Base-by-base conservation (phyloP, 1,140 invertebrate genomes). In the Penaeus chinensis region DNA sequence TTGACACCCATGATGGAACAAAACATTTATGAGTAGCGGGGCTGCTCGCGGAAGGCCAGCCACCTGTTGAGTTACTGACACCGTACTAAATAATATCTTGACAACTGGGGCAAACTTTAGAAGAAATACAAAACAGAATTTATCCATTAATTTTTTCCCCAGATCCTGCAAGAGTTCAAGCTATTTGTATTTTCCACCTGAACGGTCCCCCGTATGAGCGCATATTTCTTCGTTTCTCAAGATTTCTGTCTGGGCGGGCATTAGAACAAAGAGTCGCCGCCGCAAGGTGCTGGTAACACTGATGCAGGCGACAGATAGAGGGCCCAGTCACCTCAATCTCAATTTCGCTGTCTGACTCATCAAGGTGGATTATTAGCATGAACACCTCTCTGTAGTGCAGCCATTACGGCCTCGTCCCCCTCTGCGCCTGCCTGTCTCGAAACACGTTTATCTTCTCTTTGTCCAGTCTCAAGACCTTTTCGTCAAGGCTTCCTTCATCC, bases 311-410 rank as follows among this genome's bases (percentile, higher is more conserved):
- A 47, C 83, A 84, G 83, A 69, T 84, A 84, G 20, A 77, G 82
- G 66, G 71, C 62, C 83, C 83, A 84, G 83, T 77, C 83, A 84
- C 71, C 83, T 84, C 83, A 76, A 84, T 84, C 83, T 84, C 83
- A 84, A 84, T 84, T 84, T 84, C 77, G 18, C 71, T 77, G 71
- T 84, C 83, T 24, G 71, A 63, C 27, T 84, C 83, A 84, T 84
- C 83, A 84, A 69, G 3, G 16, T 61, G 83, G 83, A 32, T 77
- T 84, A 84, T 84, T 77, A 74, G 83, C 83, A 84, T 42, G 74
- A 84, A 27, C 83, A 61, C 61, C 32, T 76, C 83, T 27, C 63
- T 77, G 47, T n/a, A 77, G 83, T 84, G 27, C 32, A 37, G 22
- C 60, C 54, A 62, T 80, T 80, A 62, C 78, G 16, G 24, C 61